Evolutionary conservation across 2,888 invertebrate genomes (phyloP).

Genomic region (Phlogophora meticulosa): DNA sequence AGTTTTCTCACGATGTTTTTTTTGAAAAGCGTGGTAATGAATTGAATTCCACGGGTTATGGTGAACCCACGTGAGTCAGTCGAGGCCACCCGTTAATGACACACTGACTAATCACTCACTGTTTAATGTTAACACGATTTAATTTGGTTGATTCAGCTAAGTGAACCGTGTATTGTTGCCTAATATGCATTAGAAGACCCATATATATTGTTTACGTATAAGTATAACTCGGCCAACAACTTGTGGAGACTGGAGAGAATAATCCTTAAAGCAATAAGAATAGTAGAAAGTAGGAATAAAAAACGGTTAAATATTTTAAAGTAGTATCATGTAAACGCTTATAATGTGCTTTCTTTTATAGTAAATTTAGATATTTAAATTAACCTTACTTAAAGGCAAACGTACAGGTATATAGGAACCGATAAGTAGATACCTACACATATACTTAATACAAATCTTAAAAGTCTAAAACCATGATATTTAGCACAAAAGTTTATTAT

Average conservation of each 20-base stretch:
- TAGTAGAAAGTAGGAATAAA: slow-evolving; percentile 19
- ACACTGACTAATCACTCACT: background rate
- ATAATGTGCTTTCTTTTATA: slow-evolving; percentile 7
- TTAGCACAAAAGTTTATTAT: too few relatives aligned
- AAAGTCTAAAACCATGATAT: too few relatives aligned
- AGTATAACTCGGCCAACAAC: slow-evolving; percentile 24
- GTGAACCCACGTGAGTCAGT: too few relatives aligned
- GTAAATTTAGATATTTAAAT: background rate
- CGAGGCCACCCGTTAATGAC: background rate
- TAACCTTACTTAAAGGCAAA: slow-evolving; percentile 1
- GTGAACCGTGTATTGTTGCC: background rate
- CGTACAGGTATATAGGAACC: slow-evolving; percentile 29
- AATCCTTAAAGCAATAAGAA: slow-evolving; percentile 7
- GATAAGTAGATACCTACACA: background rate
- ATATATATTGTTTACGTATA: background rate
- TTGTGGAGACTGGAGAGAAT: slow-evolving; percentile 27
- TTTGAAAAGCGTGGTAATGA: too few relatives aligned
- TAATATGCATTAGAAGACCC: background rate
- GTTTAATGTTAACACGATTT: background rate
- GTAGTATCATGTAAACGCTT: slow-evolving; percentile 4
- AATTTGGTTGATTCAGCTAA: background rate
- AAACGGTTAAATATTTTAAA: slow-evolving; percentile 1
- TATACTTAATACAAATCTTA: too few relatives aligned
- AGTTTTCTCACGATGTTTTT: too few relatives aligned
- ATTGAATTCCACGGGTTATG: too few relatives aligned